Base-by-base conservation (phyloP, 1,140 invertebrate species). In the Eupeodes corollae region DNA sequence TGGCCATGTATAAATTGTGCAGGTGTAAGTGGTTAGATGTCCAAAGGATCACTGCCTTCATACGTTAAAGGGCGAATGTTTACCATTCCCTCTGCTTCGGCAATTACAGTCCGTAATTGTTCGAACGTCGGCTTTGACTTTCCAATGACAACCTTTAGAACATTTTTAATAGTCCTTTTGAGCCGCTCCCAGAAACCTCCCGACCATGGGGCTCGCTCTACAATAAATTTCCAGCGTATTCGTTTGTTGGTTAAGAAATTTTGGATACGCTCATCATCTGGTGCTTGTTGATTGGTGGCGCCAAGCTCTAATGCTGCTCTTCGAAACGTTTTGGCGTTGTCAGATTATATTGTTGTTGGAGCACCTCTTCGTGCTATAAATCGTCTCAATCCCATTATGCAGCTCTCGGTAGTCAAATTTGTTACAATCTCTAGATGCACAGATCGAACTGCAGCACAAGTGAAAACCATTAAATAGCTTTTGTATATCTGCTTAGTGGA, bases 201-300 rank as follows among this genome's bases (percentile, higher is more conserved):
- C 64, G 64, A 68, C 64, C 64, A 70, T 3, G 68, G 41, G 12
- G 68, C 59, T 8, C 55, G 49, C 11, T 70, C 63, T 2, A 68
- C 67, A 53, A 67, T 70, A 52, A 73, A 70, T 14, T 57, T 54
- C 63, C 67, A 71, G 11, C 56, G 38, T 21, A 70, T 71, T 37
- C 52, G 26, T 11, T 44, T 21, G 1, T 30, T 19, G 12, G 32
- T 31, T 21, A 44, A 33, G 13, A 43, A 16, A 14, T n/a, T 13
- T 21, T 42, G 19, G 3, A n/a, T 6, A 5, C 13, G 5, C 5
- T 21, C 16, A 5, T 42, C 40, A n/a, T n/a, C 19, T 5, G 11
- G 6, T 18, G 3, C 16, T 16, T 42, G 6, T 19, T 30, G 32
- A 19, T 26, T 41, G n/a, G n/a, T n/a, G n/a, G n/a, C n/a, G n/a